Conservation (phyloP, 2,113 vertebrate species). For the Ptilonorhynchus violaceus region DNA sequence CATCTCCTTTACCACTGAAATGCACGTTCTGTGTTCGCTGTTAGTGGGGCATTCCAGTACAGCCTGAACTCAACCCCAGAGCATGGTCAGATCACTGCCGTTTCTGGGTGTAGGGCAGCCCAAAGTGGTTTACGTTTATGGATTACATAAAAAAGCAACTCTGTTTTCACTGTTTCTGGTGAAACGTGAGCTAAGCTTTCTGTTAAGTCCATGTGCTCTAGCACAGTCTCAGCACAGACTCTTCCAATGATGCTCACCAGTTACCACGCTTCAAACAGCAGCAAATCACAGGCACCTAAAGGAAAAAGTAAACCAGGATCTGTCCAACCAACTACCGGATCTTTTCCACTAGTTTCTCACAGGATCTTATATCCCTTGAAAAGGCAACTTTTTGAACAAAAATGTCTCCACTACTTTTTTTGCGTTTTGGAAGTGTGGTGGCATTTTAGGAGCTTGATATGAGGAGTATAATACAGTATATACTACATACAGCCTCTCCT, state of each 20-base stretch:
- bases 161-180: not conserved
- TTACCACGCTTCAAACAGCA: not conserved
- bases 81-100: not conserved
- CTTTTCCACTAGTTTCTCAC: not conserved
- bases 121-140: not conserved
- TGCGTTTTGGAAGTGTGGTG: not conserved
- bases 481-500: fast-evolving
- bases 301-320: not conserved
- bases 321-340: not conserved
- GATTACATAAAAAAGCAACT: not conserved
- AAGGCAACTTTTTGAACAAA: not conserved
- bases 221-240: not conserved
- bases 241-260: not conserved
- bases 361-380: not conserved
- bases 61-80: not conserved
- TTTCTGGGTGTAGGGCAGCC: not conserved
- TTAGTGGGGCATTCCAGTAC: not conserved
- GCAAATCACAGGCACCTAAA: not conserved
- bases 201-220: not conserved
- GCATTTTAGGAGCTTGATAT: not conserved
- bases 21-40: not conserved
- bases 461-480: not conserved
- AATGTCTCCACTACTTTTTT: not conserved
- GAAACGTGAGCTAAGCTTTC: not conserved
- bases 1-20: not conserved